phyloP scores from a whole-genome alignment of 2,113 vertebrate species.

The Pelmatolapia mariae region DNA sequence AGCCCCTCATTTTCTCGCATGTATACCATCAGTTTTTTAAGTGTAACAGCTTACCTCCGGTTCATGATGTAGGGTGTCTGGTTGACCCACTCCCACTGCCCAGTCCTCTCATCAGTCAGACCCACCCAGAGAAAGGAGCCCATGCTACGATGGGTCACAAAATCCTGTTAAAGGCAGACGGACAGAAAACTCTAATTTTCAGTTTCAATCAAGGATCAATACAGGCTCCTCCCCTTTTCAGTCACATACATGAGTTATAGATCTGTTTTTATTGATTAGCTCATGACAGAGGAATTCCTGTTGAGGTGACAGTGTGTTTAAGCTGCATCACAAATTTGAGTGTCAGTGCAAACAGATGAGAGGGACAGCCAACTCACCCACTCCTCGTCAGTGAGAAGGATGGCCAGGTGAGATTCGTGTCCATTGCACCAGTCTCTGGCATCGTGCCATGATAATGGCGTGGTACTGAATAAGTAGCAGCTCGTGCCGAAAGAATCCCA shows the following conservation, averaged over 20 bases:
- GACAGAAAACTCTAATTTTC: fast-evolving
- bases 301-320: background rate
- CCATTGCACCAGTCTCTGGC: constrained; percentile 48
- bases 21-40: background rate
- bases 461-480: constrained; percentile 34
- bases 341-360: background rate
- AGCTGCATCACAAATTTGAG: background rate
- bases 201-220: fast-evolving
- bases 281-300: fast-evolving
- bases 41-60: constrained; percentile 18
- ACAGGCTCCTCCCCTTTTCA: background rate
- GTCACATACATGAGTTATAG: fast-evolving
- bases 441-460: background rate
- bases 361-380: constrained; percentile 43
- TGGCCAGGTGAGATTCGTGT: constrained; percentile 42
- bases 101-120: constrained; percentile 31
- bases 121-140: constrained; percentile 36
- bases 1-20: fast-evolving
- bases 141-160: fast-evolving
- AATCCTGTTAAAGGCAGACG: constrained; percentile 12
- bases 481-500: background rate
- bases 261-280: background rate
- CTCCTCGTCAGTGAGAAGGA: constrained; percentile 9
- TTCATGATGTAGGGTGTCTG: constrained; percentile 57
- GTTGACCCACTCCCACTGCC: constrained; percentile 62